Conservation (phyloP, 2,888 invertebrate species). For the Drosophila limbata region DNA sequence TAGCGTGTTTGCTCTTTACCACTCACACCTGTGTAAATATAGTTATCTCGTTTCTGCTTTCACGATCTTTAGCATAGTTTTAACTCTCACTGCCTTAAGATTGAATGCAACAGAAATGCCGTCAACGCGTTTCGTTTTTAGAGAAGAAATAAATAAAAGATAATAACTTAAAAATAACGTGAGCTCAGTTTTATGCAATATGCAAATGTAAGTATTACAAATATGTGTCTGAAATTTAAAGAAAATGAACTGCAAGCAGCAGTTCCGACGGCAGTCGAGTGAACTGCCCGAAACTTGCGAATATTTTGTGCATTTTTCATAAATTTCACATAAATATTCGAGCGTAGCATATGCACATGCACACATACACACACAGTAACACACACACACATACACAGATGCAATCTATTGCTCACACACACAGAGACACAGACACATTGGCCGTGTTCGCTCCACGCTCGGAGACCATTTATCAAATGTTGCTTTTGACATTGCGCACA, state of each 20-base stretch:
- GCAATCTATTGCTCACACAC: slow-evolving; percentile 11
- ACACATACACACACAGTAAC: slow-evolving; percentile 35
- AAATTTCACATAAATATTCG: slow-evolving; percentile 69
- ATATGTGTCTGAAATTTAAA: slow-evolving; percentile 8
- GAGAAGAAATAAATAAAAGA: too few relatives aligned
- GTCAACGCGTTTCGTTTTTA: background rate
- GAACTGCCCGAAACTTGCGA: slow-evolving; percentile 17
- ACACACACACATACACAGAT: slow-evolving; percentile 1
- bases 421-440: slow-evolving; percentile 13
- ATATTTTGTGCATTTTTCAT: slow-evolving; percentile 47
- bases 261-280: slow-evolving; percentile 7
- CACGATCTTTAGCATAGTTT: too few relatives aligned
- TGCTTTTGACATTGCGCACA: slow-evolving; percentile 77
- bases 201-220: slow-evolving; percentile 1
- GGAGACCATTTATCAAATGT: slow-evolving; percentile 74
- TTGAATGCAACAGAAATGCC: background rate
- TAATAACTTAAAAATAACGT: background rate
- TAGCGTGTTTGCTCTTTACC: too few relatives aligned
- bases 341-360: slow-evolving; percentile 46
- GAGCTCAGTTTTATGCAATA: slow-evolving; percentile 5
- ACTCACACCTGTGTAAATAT: too few relatives aligned
- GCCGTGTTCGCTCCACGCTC: slow-evolving; percentile 45
- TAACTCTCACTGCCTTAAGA: background rate
- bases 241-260: slow-evolving; percentile 6
- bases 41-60: too few relatives aligned